Percentiles rank a stretch among this genome's conserved stretches.
phyloP scores from a whole-genome alignment of 2,888 invertebrate species.

The Catocala nupta region DNA sequence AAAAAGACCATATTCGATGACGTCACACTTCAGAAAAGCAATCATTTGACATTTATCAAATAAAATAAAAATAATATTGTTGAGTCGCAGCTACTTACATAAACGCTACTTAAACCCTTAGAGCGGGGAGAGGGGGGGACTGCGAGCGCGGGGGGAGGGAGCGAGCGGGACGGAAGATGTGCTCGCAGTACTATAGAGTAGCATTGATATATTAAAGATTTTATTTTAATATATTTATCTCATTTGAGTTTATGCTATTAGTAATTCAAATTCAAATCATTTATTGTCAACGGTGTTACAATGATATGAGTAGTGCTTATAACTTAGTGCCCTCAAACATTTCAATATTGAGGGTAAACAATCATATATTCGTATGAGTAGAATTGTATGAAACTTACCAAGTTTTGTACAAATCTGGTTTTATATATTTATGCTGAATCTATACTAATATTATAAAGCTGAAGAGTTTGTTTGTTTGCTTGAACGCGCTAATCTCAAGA shows the following conservation, averaged over 20 bases:
- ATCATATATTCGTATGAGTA: too few species aligned
- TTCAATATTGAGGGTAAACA: too few species aligned
- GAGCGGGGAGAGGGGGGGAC: slow-evolving; percentile 48
- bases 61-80: slow-evolving; percentile 35
- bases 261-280: too few species aligned
- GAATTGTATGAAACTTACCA: too few species aligned
- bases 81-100: slow-evolving; percentile 61
- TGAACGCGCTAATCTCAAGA: too few species aligned
- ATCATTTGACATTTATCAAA: slow-evolving; percentile 35
- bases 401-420: too few species aligned
- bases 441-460: too few species aligned
- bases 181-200: slow-evolving; percentile 58
- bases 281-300: too few species aligned
- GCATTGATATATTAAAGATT: slow-evolving; percentile 25
- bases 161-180: slow-evolving; percentile 68
- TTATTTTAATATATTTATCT: background rate
- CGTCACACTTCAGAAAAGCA: slow-evolving; percentile 20
- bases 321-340: too few species aligned
- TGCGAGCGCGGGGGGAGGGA: slow-evolving; percentile 44
- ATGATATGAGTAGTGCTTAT: too few species aligned
- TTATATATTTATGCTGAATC: too few species aligned
- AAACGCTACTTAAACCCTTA: slow-evolving; percentile 68
- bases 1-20: slow-evolving; percentile 12
- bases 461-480: too few species aligned
- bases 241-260: background rate